Conservation (phyloP, 2,888 invertebrate species). For the Drosophila phalerata region DNA sequence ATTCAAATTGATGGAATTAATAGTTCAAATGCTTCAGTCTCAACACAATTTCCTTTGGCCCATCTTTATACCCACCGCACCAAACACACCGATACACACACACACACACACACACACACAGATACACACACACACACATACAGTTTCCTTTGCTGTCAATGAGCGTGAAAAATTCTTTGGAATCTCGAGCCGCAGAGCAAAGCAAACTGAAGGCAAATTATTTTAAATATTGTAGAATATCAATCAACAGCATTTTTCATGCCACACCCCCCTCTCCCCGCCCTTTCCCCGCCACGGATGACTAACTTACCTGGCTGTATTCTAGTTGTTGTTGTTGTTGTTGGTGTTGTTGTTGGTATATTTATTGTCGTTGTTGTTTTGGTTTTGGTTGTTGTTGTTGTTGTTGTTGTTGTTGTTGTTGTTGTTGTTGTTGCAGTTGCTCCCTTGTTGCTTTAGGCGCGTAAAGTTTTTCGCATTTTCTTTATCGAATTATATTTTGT, state of each 20-base stretch:
- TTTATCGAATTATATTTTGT: slow-evolving; percentile 40
- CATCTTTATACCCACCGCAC: too few species aligned
- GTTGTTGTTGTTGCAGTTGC: slow-evolving; percentile 42
- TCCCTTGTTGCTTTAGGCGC: slow-evolving; percentile 64
- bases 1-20: slow-evolving; percentile 59
- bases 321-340: slow-evolving; percentile 14
- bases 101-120: slow-evolving; percentile 1
- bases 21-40: slow-evolving; percentile 53
- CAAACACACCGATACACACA: too few species aligned
- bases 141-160: slow-evolving; percentile 42
- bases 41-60: slow-evolving; percentile 37
- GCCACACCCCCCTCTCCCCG: not conserved
- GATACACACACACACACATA: not conserved
- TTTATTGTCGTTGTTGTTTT: not conserved
- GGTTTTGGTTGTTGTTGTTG: not conserved
- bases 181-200: slow-evolving; percentile 32
- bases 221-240: slow-evolving; percentile 58
- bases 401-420: slow-evolving; percentile 35
- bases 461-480: slow-evolving; percentile 50
- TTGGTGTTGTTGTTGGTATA: slow-evolving; percentile 13
- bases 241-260: slow-evolving; percentile 55
- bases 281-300: not conserved
- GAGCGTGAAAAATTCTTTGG: slow-evolving; percentile 52
- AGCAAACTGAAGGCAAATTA: slow-evolving; percentile 42
- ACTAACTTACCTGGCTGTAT: slow-evolving; percentile 51